Evolutionary conservation across 2,888 invertebrate species (phyloP).

Genomic region (Conistra vaccinii): DNA sequence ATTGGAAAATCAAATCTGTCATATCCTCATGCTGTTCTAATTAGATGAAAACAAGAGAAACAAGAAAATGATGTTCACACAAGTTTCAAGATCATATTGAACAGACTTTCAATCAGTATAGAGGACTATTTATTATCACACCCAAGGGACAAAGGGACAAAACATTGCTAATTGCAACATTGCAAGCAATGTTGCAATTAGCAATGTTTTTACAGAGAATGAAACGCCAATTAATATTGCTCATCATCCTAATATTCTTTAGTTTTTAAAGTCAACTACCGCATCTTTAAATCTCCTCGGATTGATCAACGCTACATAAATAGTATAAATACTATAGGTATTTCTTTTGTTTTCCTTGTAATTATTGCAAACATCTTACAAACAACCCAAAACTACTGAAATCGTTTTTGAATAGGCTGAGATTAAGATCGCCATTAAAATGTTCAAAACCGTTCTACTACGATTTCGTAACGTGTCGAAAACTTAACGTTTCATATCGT

Average conservation of each 20-base stretch:
- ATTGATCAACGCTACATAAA: constrained; percentile 6
- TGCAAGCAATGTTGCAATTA: too few relatives aligned
- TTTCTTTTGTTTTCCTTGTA: constrained; percentile 36
- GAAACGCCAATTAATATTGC: too few relatives aligned
- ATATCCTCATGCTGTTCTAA: neutral
- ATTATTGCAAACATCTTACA: constrained; percentile 40
- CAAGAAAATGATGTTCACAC: neutral
- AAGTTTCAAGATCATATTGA: neutral
- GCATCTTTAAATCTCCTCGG: neutral
- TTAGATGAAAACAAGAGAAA: neutral
- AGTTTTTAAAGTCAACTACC: neutral
- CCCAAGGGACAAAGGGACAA: too few relatives aligned
- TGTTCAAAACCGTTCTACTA: constrained; percentile 19
- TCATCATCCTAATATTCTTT: neutral
- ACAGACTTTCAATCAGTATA: neutral
- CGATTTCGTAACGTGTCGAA: constrained; percentile 44
- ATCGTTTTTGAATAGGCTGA: constrained; percentile 43
- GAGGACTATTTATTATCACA: neutral
- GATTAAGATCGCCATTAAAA: constrained; percentile 31
- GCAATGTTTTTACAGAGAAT: neutral
- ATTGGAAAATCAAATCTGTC: neutral
- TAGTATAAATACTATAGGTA: neutral
- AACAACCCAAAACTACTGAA: constrained; percentile 13
- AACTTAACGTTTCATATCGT: constrained; percentile 30
- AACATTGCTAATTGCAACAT: too few relatives aligned